Conservation (phyloP, 2,113 vertebrate species). For the Platichthys flesus region DNA sequence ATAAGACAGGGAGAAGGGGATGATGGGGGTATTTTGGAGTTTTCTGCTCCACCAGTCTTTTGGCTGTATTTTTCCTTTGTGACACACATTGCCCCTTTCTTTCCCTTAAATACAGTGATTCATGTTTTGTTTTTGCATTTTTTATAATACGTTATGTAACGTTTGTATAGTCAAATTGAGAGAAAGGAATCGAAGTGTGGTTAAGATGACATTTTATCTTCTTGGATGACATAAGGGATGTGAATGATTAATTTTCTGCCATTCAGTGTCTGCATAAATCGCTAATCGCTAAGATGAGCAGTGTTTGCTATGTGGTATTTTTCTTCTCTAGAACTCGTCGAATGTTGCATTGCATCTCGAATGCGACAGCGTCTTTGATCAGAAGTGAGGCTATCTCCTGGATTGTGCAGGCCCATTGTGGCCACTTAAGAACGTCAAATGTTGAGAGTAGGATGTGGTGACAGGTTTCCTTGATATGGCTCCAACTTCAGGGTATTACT, state of each 20-base stretch:
- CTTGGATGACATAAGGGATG: conserved; percentile 42
- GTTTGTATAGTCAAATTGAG: conserved; percentile 13
- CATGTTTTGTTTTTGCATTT: conserved; percentile 31
- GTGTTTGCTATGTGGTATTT: conserved; percentile 13
- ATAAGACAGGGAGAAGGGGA: conserved; percentile 83
- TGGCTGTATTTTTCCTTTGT: conserved; percentile 77
- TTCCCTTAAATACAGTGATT: conserved; percentile 57
- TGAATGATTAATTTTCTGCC: conserved; percentile 52
- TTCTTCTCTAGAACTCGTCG: conserved; percentile 7
- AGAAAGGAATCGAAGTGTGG: conserved; percentile 40
- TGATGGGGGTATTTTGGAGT: conserved; percentile 83
- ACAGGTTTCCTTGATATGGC: conserved; percentile 35
- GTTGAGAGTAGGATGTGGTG: conserved; percentile 15
- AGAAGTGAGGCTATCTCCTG: conserved; percentile 35
- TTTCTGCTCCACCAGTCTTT: conserved; percentile 84
- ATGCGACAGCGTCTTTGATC: conserved; percentile 49
- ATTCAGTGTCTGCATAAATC: conserved; percentile 54
- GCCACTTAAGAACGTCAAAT: conserved; percentile 34
- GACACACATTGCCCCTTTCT: conserved; percentile 55
- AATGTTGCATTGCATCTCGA: conserved; percentile 30
- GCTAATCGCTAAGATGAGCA: conserved; percentile 56
- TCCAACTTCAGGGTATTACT: conserved; percentile 20
- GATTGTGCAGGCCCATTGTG: conserved; percentile 28
- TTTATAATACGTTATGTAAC: conserved; percentile 34
- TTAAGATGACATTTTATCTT: conserved; percentile 37